Conservation (phyloP, 1,140 invertebrate genomes). For the Ceratina japonica region DNA sequence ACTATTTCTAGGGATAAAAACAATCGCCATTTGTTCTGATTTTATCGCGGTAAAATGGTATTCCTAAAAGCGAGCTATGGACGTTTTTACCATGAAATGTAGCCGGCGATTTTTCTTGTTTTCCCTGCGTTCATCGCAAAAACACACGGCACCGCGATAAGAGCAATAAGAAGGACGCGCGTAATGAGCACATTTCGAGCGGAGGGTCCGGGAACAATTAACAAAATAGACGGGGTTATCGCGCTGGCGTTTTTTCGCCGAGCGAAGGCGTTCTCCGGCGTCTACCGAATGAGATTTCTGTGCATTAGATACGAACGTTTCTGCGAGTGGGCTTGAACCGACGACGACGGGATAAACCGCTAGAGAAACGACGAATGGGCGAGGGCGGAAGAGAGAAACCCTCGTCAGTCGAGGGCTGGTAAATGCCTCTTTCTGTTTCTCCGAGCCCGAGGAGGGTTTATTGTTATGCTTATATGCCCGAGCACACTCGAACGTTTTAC, state of each 20-base stretch:
- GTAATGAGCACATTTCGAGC: slow-evolving; percentile 17
- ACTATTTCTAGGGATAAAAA: too few relatives aligned
- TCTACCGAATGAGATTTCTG: slow-evolving; percentile 20
- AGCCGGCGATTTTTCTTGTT: not conserved
- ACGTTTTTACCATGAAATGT: too few relatives aligned
- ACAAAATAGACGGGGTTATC: slow-evolving; percentile 23
- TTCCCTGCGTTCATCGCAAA: not conserved
- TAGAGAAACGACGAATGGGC: not conserved
- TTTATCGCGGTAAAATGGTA: not conserved
- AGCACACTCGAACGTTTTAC: slow-evolving; percentile 15
- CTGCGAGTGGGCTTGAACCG: slow-evolving; percentile 10
- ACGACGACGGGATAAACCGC: not conserved
- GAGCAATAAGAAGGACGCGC: slow-evolving; percentile 8
- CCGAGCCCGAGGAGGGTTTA: slow-evolving; percentile 50
- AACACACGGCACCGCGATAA: not conserved
- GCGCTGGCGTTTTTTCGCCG: not conserved
- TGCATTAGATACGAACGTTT: slow-evolving; percentile 18
- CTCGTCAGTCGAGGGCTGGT: slow-evolving; percentile 45
- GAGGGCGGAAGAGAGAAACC: not conserved
- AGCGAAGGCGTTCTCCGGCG: not conserved
- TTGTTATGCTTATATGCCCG: slow-evolving; percentile 61
- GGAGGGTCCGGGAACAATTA: not conserved
- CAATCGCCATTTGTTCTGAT: too few relatives aligned
- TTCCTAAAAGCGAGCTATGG: too few relatives aligned
- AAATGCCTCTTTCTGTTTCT: slow-evolving; percentile 57